These are phyloP conservation scores for Cephalotes varians DNA, from an alignment of 2,888 invertebrate genomes.

Conservation along the genomic window DNA sequence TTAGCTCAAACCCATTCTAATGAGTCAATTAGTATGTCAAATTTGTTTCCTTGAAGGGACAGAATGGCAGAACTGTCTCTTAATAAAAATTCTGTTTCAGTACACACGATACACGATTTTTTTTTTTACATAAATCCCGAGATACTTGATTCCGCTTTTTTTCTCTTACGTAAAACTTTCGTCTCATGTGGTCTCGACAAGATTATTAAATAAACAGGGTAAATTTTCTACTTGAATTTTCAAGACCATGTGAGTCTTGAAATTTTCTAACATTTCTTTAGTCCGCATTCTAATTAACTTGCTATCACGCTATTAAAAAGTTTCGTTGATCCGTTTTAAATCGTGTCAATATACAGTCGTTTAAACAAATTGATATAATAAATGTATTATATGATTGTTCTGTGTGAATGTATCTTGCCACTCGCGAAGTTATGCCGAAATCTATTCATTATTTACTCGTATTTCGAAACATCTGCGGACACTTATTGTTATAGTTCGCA, in stretches of 20 bases:
- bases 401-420: not conserved
- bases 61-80: conserved; percentile 67
- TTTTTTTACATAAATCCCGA: conserved; percentile 37
- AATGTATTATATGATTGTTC: not conserved
- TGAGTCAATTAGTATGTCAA: conserved; percentile 72
- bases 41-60: conserved; percentile 71
- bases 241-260: not conserved
- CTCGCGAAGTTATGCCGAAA: not conserved
- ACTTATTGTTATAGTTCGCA: conserved; percentile 47
- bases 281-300: not conserved
- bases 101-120: conserved; percentile 47
- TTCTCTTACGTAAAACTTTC: not conserved
- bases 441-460: conserved; percentile 13
- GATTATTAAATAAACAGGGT: conserved; percentile 13
- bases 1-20: conserved; percentile 71
- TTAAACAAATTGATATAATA: not conserved
- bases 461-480: conserved; percentile 17
- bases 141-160: conserved; percentile 11
- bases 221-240: conserved; percentile 10
- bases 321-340: not conserved
- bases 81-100: conserved; percentile 78
- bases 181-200: not conserved
- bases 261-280: not conserved
- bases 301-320: not conserved
- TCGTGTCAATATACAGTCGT: not conserved